Base-by-base conservation (phyloP, 2,797 vertebrate genomes). In the Sebastes matsubarae region DNA sequence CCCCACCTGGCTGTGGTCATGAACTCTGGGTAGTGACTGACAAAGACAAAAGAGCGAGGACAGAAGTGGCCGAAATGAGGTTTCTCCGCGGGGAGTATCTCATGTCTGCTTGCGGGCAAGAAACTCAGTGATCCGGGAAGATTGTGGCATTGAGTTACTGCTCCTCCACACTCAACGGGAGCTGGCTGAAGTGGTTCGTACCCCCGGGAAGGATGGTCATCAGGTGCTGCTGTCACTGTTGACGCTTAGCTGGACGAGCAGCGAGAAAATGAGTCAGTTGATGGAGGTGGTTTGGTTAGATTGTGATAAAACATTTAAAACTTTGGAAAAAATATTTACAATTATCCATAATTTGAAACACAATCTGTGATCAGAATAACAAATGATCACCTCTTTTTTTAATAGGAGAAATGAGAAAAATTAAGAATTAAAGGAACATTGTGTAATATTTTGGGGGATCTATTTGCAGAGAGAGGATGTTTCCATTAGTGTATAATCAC, bases 71-170 rank as follows among this genome's bases (percentile, higher is more conserved):
- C 32, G 38, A 82, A 85, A 90, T 91, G 58, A 91, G 84, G 77
- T 90, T 88, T 87, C 86, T 71, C 90, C 50, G 55, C 50, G 50
- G 87, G 88, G 74, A 85, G 63, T 20, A 18, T 36, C 77, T 72
- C 0, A 2, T 79, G 86, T 75, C 77, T 84, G 71, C 76, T 59
- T 38, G 80, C 46, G 72, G 83, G 68, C 42, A 67, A 80, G 74
- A 84, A 76, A 73, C 59, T 59, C 86, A 83, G 79, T 91, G 85
- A 88, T 89, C 92, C 84, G 79, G 75, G 61, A 85, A 82, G 79
- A 82, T 86, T 82, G 65, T 67, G 68, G 60, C 63, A 73, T 75
- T 73, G 72, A 86, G 81, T 79, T 75, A 79, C 82, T 79, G 80
- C 80, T 79, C 80, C 68, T 84, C 74, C 63, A 65, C 67, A 59